These are phyloP conservation scores for Masticophis lateralis DNA, from an alignment of 2,797 vertebrate species.

Conservation along the genomic window DNA sequence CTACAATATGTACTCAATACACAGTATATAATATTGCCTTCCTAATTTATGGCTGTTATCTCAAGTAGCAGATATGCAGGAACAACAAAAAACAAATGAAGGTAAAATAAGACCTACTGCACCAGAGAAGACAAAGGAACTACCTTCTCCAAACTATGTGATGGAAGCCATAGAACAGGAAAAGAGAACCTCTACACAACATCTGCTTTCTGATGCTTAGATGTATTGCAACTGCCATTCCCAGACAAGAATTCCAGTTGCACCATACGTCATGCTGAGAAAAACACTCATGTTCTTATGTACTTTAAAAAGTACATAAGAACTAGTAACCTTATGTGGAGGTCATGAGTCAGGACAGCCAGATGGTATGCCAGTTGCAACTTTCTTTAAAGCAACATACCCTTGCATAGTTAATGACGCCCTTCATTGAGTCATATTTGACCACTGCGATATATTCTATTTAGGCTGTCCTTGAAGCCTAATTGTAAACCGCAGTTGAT, in stretches of 20 bases:
- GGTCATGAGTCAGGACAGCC: background rate
- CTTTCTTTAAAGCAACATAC: background rate
- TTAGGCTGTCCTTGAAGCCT: background rate
- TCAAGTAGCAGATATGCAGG: background rate
- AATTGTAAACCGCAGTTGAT: background rate
- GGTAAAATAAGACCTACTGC: background rate
- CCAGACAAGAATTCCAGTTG: background rate
- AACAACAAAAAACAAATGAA: background rate
- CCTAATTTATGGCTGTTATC: background rate
- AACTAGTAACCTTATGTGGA: background rate
- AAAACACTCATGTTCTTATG: background rate
- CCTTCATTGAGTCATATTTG: background rate
- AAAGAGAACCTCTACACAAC: background rate
- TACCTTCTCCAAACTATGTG: background rate
- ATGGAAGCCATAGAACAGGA: background rate
- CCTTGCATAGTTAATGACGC: background rate
- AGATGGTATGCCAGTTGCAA: background rate
- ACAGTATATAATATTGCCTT: background rate
- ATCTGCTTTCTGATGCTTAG: background rate
- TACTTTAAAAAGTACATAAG: background rate
- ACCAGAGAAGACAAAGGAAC: background rate
- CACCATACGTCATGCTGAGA: background rate
- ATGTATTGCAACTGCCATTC: background rate
- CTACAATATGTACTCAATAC: background rate
- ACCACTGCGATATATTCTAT: background rate